Evolutionary conservation across 2,797 vertebrate species (phyloP).

Genomic region (Fringilla coelebs): DNA sequence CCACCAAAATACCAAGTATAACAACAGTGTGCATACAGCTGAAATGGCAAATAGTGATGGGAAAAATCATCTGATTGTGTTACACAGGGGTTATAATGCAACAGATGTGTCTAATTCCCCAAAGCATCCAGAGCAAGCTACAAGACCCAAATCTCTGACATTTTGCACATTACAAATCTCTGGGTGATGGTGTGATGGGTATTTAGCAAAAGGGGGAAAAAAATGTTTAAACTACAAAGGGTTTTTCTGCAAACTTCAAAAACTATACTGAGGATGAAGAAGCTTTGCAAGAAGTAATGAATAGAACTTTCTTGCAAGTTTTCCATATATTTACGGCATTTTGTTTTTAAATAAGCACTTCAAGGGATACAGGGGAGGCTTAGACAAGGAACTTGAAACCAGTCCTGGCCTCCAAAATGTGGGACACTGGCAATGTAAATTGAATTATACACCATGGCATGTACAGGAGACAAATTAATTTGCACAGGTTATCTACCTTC

Average conservation of each 20-base stretch:
- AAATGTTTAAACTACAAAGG: neutral
- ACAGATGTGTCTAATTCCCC: neutral
- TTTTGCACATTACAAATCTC: neutral
- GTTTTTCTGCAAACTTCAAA: neutral
- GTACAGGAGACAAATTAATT: conserved; percentile 2
- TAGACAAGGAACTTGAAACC: neutral
- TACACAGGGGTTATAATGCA: neutral
- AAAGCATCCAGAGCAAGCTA: neutral
- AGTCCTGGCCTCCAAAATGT: neutral
- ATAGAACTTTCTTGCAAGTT: neutral
- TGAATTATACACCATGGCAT: neutral
- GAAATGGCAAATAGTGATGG: neutral
- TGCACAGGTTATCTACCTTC: conserved; percentile 21
- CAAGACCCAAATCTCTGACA: neutral
- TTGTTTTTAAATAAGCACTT: neutral
- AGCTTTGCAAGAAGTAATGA: neutral
- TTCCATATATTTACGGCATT: neutral
- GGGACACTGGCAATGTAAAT: neutral
- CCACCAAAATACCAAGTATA: neutral
- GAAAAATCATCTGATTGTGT: neutral
- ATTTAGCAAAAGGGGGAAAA: neutral
- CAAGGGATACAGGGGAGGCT: neutral
- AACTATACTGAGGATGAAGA: neutral
- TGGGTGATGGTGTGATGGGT: neutral
- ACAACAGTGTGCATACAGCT: neutral